Percentiles rank a stretch among this genome's conserved stretches.
Evolutionary conservation across 1,140 invertebrate genomes (phyloP).

Genomic region (Ganaspis sp.): DNA sequence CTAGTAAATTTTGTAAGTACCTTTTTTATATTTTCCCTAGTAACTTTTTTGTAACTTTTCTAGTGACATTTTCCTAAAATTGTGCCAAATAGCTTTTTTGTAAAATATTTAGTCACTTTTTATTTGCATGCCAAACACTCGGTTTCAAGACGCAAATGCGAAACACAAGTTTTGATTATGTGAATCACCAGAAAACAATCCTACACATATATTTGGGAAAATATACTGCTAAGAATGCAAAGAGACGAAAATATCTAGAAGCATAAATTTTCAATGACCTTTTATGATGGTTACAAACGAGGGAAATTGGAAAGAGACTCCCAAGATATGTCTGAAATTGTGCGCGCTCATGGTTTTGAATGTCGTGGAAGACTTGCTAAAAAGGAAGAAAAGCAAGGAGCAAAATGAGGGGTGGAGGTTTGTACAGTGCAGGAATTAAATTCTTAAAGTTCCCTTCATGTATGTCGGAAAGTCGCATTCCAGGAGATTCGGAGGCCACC

Average conservation of each 20-base stretch:
- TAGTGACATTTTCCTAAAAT: too few species aligned
- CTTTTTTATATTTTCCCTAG: too few species aligned
- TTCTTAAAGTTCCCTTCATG: slow-evolving; percentile 76
- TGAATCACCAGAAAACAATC: too few species aligned
- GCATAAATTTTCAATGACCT: neutral
- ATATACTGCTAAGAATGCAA: neutral
- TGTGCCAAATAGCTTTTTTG: too few species aligned
- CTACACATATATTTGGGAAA: neutral
- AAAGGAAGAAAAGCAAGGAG: slow-evolving; percentile 27
- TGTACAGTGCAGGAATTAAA: slow-evolving; percentile 72
- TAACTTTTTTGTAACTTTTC: too few species aligned
- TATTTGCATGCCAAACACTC: too few species aligned
- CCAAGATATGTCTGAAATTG: slow-evolving; percentile 55
- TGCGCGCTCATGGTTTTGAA: slow-evolving; percentile 42
- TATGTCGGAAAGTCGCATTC: slow-evolving; percentile 74
- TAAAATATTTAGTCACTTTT: too few species aligned
- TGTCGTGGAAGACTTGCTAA: slow-evolving; percentile 38
- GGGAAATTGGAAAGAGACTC: slow-evolving; percentile 34
- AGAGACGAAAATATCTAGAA: neutral
- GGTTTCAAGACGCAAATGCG: too few species aligned
- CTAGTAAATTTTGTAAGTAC: too few species aligned
- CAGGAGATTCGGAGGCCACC: slow-evolving; percentile 67
- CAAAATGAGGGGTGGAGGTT: slow-evolving; percentile 35
- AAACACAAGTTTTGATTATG: too few species aligned
- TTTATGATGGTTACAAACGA: slow-evolving; percentile 16